A percentile compares a stretch with the other conserved stretches of the same genome.
Evolutionary conservation across 2,113 vertebrate genomes (phyloP).

Genomic region (Circaetus gallicus): DNA sequence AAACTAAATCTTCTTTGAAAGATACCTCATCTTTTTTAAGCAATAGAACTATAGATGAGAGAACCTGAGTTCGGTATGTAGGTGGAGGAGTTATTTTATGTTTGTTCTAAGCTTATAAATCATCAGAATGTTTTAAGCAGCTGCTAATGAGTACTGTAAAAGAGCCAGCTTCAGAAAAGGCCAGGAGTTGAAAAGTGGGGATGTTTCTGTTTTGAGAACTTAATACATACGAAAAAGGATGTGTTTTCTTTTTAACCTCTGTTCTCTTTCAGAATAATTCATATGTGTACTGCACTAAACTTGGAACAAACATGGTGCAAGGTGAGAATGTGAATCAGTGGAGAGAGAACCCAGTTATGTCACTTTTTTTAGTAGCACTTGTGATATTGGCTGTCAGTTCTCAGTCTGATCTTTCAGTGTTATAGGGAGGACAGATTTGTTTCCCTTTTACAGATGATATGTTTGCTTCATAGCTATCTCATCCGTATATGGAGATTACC

Average conservation of each 20-base stretch:
- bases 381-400: not conserved
- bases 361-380: not conserved
- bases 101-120: not conserved
- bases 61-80: constrained; percentile 1
- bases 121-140: constrained; percentile 39
- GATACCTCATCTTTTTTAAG: constrained; percentile 67
- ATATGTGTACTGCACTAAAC: not conserved
- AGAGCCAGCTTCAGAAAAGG: constrained; percentile 9
- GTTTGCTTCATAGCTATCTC: constrained; percentile 5
- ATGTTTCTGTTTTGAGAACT: constrained; percentile 19
- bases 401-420: constrained; percentile 6
- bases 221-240: not conserved
- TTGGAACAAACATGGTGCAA: constrained; percentile 13
- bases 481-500: not conserved
- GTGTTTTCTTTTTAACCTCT: constrained; percentile 9
- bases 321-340: not conserved
- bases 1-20: constrained; percentile 36
- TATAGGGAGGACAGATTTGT: constrained; percentile 11
- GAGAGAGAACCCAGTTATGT: constrained; percentile 1
- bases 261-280: constrained; percentile 46
- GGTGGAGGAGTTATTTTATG: constrained; percentile 8
- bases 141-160: constrained; percentile 24
- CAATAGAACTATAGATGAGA: constrained; percentile 37
- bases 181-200: not conserved
- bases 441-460: constrained; percentile 13